Evolutionary conservation across 2,113 vertebrate species (phyloP).

Genomic region (Aegithalos caudatus): DNA sequence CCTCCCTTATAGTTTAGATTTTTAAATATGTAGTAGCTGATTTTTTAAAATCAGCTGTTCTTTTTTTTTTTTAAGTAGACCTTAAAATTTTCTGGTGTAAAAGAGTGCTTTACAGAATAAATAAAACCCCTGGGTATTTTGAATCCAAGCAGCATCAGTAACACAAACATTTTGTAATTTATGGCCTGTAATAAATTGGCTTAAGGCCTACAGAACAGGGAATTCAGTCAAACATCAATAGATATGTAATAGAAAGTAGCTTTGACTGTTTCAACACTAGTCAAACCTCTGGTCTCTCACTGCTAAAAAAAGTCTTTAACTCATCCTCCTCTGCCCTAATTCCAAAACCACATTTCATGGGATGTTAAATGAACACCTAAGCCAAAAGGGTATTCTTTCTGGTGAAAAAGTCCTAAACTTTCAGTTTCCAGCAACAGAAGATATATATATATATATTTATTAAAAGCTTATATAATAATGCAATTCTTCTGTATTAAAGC

Average conservation of each 20-base stretch:
- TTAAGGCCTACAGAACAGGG: background rate
- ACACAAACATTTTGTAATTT: background rate
- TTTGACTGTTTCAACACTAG: background rate
- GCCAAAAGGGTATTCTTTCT: background rate
- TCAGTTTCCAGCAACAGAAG: background rate
- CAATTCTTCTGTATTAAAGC: background rate
- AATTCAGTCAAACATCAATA: background rate
- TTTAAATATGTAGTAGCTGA: rapidly evolving
- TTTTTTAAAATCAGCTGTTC: background rate
- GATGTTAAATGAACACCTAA: background rate
- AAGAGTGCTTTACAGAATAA: background rate
- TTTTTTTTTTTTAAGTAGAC: background rate
- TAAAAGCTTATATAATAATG: background rate
- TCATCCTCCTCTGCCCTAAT: background rate
- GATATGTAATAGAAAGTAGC: rapidly evolving
- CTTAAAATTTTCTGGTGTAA: background rate
- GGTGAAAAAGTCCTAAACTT: background rate
- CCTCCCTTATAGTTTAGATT: background rate
- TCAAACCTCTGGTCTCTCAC: background rate
- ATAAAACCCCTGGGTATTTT: background rate
- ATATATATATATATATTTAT: no score
- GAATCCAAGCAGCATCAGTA: background rate
- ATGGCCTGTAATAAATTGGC: background rate
- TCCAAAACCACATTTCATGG: background rate
- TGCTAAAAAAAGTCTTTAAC: background rate